phyloP scores from a whole-genome alignment of 2,797 vertebrate genomes.

The Lacerta bilineata region DNA sequence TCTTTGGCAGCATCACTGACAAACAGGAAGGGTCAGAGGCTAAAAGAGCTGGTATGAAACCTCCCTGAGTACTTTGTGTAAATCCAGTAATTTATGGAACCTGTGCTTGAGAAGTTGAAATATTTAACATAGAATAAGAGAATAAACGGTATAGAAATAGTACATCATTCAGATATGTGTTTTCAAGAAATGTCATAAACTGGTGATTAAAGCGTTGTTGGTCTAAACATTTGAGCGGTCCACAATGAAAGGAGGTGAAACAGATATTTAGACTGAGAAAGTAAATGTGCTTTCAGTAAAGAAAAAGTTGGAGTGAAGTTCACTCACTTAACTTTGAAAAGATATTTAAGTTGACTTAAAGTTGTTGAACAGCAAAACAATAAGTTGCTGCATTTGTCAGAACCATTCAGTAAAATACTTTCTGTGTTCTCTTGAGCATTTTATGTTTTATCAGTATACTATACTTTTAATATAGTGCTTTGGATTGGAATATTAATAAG shows the following conservation, averaged over 20 bases:
- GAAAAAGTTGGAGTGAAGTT: not conserved
- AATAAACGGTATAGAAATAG: not conserved
- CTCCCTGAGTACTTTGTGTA: not conserved
- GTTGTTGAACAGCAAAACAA: not conserved
- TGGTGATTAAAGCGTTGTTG: not conserved
- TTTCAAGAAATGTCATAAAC: not conserved
- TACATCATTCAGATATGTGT: not conserved
- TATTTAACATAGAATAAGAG: not conserved
- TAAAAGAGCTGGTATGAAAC: not conserved
- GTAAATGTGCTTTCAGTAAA: not conserved
- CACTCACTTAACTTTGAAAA: not conserved
- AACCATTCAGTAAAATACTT: not conserved
- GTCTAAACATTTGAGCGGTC: not conserved
- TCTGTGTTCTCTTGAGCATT: not conserved
- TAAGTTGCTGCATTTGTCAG: not conserved
- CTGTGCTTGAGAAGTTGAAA: too few relatives aligned
- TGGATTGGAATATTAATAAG: not conserved
- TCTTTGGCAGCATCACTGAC: not conserved
- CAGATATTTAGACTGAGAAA: not conserved
- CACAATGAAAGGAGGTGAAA: not conserved
- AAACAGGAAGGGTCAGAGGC: not conserved
- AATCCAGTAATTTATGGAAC: not conserved
- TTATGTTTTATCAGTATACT: not conserved
- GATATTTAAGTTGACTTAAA: not conserved
- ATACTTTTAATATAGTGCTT: not conserved